Conservation (phyloP, 2,113 vertebrate genomes). For the Crotalus helleri region DNA sequence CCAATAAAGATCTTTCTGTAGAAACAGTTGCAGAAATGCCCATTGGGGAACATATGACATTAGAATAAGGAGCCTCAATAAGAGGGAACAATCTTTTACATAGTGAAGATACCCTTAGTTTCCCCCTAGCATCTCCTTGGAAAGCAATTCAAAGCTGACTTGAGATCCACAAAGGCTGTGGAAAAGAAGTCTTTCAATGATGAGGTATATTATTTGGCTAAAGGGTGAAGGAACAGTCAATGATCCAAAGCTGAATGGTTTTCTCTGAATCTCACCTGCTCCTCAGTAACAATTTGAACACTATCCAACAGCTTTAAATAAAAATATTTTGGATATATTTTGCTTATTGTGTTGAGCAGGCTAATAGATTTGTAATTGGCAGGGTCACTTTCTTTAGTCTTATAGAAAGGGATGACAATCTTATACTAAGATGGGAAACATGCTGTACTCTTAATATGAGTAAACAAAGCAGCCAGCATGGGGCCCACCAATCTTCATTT, state of each 20-base stretch:
- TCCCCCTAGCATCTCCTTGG: background rate
- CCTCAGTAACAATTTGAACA: background rate
- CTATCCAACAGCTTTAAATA: background rate
- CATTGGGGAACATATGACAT: background rate
- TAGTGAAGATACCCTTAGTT: background rate
- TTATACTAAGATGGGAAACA: background rate
- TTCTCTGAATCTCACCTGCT: background rate
- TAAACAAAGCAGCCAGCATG: background rate
- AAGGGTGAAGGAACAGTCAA: background rate
- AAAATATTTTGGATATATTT: background rate
- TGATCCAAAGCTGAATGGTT: background rate
- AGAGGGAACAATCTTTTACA: background rate
- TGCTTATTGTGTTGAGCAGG: background rate
- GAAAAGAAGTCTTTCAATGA: background rate
- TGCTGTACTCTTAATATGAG: background rate
- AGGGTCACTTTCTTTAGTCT: background rate
- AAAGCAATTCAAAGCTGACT: background rate
- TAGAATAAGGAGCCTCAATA: background rate
- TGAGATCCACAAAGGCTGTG: background rate
- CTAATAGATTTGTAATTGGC: background rate
- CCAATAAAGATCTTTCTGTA: background rate
- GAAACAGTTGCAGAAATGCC: background rate
- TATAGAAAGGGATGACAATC: background rate
- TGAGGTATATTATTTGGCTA: background rate
- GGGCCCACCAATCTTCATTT: background rate